Evolutionary conservation across 2,888 invertebrate species (phyloP).

Genomic region (Chromoteleia sp.): DNA sequence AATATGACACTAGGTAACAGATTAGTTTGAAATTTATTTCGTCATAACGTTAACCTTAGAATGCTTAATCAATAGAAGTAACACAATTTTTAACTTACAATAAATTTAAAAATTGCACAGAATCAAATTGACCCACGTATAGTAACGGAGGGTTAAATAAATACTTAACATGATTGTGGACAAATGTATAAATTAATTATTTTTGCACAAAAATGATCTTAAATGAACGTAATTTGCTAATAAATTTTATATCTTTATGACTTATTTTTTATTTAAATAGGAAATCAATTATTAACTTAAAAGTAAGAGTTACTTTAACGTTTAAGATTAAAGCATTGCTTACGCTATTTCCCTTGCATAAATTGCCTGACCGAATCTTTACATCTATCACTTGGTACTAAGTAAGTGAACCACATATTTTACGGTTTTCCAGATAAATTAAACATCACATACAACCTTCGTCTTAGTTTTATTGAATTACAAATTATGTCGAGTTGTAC

Average conservation of each 20-base stretch:
- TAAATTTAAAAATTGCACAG: too few species aligned
- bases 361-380: constrained; percentile 47
- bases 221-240: too few species aligned
- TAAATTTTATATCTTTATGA: not conserved
- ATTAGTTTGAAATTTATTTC: too few species aligned
- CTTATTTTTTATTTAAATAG: not conserved
- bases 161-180: too few species aligned
- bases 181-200: too few species aligned
- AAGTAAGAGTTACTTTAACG: constrained; percentile 35
- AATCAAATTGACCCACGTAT: too few species aligned
- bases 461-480: constrained; percentile 30
- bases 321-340: constrained; percentile 34
- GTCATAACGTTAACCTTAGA: too few species aligned
- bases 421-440: constrained; percentile 37
- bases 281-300: constrained; percentile 8
- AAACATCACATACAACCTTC: constrained; percentile 17
- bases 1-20: too few species aligned
- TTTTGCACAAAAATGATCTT: too few species aligned
- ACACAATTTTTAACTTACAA: too few species aligned
- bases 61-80: too few species aligned
- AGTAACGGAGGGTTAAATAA: too few species aligned
- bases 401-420: constrained; percentile 31
- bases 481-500: constrained; percentile 7
- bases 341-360: constrained; percentile 32
- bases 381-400: constrained; percentile 42